These are phyloP conservation scores for Telmatherina bonti DNA, from an alignment of 2,797 vertebrate genomes.

Conservation along the genomic window DNA sequence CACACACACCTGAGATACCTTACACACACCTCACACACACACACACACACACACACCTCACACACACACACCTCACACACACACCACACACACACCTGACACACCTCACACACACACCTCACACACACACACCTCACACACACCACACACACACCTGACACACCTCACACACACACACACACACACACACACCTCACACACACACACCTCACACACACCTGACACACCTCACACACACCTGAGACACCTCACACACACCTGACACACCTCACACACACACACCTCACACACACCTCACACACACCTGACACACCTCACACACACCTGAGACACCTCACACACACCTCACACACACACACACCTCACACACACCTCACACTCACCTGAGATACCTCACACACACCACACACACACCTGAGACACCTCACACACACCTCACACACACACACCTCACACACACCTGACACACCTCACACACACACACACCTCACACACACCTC, in stretches of 20 bases:
- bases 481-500: background rate
- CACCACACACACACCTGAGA: too few species aligned
- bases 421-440: background rate
- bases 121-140: conserved; percentile 2
- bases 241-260: background rate
- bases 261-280: too few species aligned
- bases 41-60: too few species aligned
- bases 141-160: background rate
- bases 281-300: background rate
- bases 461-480: too few species aligned
- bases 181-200: background rate
- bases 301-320: too few species aligned
- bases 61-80: too few species aligned
- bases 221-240: too few species aligned
- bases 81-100: background rate
- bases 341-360: too few species aligned
- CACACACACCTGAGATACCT: too few species aligned
- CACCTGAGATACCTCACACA: too few species aligned
- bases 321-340: background rate
- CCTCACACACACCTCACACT: background rate
- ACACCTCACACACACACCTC: too few species aligned
- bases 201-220: background rate
- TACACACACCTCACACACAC: background rate
- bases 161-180: too few species aligned
- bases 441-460: background rate